These are phyloP conservation scores for Balanococcus diminutus DNA, from an alignment of 2,888 invertebrate species.

Conservation along the genomic window DNA sequence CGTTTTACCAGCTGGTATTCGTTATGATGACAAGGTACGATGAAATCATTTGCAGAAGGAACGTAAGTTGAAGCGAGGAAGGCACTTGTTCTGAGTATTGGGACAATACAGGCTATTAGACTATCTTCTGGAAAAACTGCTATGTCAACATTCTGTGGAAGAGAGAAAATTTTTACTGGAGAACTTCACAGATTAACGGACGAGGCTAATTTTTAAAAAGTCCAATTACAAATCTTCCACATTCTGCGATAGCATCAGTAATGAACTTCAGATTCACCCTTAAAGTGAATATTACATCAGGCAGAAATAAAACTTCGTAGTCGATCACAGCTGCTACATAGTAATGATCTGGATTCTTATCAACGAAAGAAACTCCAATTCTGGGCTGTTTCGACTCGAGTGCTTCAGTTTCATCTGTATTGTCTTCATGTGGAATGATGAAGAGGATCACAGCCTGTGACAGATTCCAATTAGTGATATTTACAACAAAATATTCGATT, in stretches of 20 bases:
- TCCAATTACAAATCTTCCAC: background rate
- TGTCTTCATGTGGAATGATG: too few relatives aligned
- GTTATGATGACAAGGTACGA: conserved; percentile 54
- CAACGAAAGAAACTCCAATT: too few relatives aligned
- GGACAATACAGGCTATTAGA: conserved; percentile 49
- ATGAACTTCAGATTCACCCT: background rate
- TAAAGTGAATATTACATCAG: background rate
- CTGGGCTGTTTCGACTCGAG: too few relatives aligned
- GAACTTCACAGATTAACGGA: too few relatives aligned
- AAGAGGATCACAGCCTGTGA: too few relatives aligned
- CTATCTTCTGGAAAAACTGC: conserved; percentile 77
- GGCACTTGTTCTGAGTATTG: background rate
- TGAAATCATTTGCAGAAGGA: conserved; percentile 56
- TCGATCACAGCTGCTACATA: background rate
- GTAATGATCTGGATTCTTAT: background rate
- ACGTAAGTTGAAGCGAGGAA: background rate
- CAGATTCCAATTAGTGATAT: too few relatives aligned
- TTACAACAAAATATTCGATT: too few relatives aligned
- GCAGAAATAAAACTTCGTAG: background rate
- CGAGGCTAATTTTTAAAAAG: too few relatives aligned
- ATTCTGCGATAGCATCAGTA: background rate
- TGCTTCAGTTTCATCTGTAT: too few relatives aligned
- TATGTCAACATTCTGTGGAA: conserved; percentile 71
- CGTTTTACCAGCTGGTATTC: background rate
- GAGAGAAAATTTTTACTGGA: too few relatives aligned